phyloP scores from a whole-genome alignment of 2,888 invertebrate genomes.

The Xanthia icteritia region DNA sequence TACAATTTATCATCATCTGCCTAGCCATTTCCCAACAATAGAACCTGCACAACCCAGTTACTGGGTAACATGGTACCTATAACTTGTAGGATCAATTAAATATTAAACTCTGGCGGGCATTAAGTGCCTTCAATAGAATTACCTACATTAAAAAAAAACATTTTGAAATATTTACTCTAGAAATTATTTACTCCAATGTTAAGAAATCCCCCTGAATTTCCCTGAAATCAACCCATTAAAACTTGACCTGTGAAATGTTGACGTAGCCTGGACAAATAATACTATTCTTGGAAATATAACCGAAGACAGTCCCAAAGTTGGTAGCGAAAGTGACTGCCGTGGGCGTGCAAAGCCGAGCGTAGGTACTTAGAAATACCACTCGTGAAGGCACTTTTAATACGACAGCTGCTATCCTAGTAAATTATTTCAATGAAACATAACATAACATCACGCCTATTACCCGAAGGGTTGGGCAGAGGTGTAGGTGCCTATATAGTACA shows the following conservation, averaged over 20 bases:
- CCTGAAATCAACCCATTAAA: background rate
- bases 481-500: no score
- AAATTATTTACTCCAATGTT: background rate
- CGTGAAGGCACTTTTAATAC: background rate
- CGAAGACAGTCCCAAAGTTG: background rate
- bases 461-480: no score
- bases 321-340: background rate
- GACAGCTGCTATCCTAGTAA: no score
- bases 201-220: background rate
- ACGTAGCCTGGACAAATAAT: background rate
- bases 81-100: background rate
- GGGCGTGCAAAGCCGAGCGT: no score
- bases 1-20: no score
- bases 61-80: no score
- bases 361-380: background rate
- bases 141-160: background rate
- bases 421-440: background rate
- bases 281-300: slow-evolving; percentile 14
- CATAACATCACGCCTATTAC: no score
- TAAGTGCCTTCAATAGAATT: background rate
- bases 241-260: background rate
- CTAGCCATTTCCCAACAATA: no score
- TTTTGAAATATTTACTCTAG: background rate
- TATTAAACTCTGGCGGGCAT: background rate
- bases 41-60: no score